Evolutionary conservation across 2,113 vertebrate genomes (phyloP).

Genomic region (Bos javanicus): DNA sequence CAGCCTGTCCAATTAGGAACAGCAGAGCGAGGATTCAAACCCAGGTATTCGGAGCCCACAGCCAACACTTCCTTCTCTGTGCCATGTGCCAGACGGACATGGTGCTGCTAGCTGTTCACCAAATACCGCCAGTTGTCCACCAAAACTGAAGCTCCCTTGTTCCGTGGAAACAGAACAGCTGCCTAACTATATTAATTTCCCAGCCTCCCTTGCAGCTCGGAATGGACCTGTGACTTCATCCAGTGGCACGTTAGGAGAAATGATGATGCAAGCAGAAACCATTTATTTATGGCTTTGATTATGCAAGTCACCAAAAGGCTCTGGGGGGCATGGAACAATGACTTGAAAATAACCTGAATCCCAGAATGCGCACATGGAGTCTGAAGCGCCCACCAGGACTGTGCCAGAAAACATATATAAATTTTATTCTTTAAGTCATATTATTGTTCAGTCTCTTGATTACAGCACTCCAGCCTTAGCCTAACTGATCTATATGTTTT

Average conservation of each 20-base stretch:
- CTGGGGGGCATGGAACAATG: neutral
- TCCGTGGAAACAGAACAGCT: neutral
- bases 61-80: neutral
- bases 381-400: neutral
- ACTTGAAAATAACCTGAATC: neutral
- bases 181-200: neutral
- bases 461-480: neutral
- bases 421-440: neutral
- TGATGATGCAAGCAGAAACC: neutral
- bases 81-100: neutral
- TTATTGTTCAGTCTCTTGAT: neutral
- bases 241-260: neutral
- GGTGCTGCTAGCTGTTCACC: neutral
- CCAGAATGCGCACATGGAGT: neutral
- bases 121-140: neutral
- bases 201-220: neutral
- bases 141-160: neutral
- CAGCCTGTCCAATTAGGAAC: neutral
- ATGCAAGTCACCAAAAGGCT: neutral
- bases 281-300: neutral
- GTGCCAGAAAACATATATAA: neutral
- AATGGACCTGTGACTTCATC: neutral
- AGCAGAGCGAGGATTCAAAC: neutral
- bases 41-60: neutral
- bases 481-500: neutral